Evolutionary conservation across 2,113 vertebrate species (phyloP).

Genomic region (Corythaixoides concolor): DNA sequence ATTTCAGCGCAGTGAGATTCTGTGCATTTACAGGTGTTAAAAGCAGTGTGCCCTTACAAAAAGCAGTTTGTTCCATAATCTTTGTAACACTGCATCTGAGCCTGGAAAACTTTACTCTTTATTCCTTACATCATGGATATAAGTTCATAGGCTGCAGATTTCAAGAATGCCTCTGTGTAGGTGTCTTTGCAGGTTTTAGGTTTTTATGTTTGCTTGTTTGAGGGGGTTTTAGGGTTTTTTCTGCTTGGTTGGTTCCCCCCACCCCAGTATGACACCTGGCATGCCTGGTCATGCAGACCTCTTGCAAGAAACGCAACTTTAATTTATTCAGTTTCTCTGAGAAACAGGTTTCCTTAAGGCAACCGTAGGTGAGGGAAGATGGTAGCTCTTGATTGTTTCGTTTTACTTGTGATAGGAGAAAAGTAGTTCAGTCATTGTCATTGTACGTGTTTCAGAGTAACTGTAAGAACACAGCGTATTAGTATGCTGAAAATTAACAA

Average conservation of each 20-base stretch:
- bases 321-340: slow-evolving; percentile 10
- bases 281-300: neutral
- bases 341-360: slow-evolving; percentile 26
- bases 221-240: neutral
- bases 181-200: neutral
- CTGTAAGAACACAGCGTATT: neutral
- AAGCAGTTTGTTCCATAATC: neutral
- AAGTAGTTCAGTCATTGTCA: neutral
- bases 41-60: neutral
- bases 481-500: neutral
- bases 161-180: neutral
- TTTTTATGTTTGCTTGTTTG: neutral
- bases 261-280: neutral
- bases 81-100: neutral
- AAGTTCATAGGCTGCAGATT: neutral
- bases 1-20: neutral
- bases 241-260: neutral
- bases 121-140: neutral
- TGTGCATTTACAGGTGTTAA: neutral
- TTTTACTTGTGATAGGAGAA: neutral
- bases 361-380: neutral
- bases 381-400: neutral
- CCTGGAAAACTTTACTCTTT: neutral
- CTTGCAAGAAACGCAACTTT: neutral
- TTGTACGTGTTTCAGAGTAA: neutral